Conservation (phyloP, 2,797 vertebrate genomes). For the Acestrorhynchus altus region DNA sequence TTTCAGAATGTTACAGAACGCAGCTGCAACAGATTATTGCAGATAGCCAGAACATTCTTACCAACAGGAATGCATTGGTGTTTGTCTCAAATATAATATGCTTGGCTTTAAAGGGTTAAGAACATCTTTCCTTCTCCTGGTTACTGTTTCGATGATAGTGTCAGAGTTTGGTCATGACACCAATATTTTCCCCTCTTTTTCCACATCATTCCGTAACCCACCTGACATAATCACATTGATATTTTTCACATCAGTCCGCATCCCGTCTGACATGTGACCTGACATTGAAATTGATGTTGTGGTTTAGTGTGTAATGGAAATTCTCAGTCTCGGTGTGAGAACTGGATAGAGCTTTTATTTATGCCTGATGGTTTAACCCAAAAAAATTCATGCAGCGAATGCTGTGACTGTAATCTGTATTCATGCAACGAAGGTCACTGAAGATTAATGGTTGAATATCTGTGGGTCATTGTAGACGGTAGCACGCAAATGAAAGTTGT, state of each 20-base stretch:
- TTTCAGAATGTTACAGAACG: too few relatives aligned
- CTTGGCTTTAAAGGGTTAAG: too few relatives aligned
- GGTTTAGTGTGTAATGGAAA: not conserved
- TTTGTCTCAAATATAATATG: too few relatives aligned
- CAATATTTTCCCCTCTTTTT: not conserved
- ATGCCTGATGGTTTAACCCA: not conserved
- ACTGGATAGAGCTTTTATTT: not conserved
- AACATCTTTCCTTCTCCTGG: too few relatives aligned
- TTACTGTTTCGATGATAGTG: not conserved
- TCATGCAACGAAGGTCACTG: not conserved
- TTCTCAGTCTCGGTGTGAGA: not conserved
- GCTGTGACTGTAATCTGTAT: not conserved
- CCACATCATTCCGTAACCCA: not conserved
- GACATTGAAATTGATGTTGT: not conserved
- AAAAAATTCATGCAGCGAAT: not conserved
- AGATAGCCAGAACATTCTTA: too few relatives aligned
- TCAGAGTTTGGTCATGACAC: too few relatives aligned
- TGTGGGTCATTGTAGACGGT: not conserved
- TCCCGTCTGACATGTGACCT: not conserved
- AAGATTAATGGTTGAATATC: not conserved
- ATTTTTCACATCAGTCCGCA: not conserved
- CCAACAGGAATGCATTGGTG: not conserved
- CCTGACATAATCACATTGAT: not conserved
- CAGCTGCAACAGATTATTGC: too few relatives aligned
- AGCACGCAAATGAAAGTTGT: not conserved